Percentiles rank a stretch among this genome's conserved stretches.
Conservation (phyloP, 2,113 vertebrate species). For the Copsychus sechellarum region DNA sequence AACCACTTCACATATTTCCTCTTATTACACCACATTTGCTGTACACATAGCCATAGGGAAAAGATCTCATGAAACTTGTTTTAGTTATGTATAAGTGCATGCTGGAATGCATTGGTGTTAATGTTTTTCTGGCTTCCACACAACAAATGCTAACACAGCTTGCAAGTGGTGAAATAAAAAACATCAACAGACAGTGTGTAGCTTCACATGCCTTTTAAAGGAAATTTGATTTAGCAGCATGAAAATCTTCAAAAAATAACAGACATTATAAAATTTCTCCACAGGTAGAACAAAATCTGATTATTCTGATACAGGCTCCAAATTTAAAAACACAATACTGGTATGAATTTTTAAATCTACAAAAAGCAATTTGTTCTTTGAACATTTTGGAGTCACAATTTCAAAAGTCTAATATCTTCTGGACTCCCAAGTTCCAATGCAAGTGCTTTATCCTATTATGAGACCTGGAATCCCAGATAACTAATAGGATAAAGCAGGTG, state of each 20-base stretch:
- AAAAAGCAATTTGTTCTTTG: not conserved
- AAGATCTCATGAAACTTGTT: not conserved
- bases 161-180: not conserved
- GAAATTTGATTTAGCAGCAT: not conserved
- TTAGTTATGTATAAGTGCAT: not conserved
- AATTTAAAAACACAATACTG: not conserved
- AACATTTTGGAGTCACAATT: not conserved
- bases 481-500: constrained; percentile 66
- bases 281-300: not conserved
- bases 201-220: not conserved
- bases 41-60: not conserved
- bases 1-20: not conserved
- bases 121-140: not conserved
- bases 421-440: not conserved
- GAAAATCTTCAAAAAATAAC: not conserved
- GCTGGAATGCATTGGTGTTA: not conserved
- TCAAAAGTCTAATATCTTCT: not conserved
- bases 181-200: not conserved
- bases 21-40: not conserved
- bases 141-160: not conserved
- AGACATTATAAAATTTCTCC: not conserved
- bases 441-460: constrained; percentile 50
- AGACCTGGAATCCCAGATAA: constrained; percentile 29
- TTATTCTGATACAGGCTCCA: not conserved
- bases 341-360: not conserved